These are phyloP conservation scores for Eira barbara DNA, from an alignment of 2,113 vertebrate genomes.

Conservation along the genomic window DNA sequence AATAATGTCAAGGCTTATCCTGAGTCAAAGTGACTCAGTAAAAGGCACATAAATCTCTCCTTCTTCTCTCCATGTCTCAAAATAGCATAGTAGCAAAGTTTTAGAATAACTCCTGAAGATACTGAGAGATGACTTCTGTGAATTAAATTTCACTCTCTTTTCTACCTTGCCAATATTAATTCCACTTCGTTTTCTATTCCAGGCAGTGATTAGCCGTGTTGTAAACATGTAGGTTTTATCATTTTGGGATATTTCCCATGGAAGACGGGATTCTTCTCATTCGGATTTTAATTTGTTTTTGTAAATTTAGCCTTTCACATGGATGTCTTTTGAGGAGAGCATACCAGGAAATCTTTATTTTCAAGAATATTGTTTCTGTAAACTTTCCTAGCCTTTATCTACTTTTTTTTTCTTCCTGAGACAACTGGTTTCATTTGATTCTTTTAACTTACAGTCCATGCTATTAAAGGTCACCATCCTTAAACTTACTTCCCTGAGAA, in stretches of 20 bases:
- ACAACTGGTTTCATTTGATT: neutral
- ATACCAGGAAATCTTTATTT: neutral
- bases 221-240: neutral
- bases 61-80: slow-evolving; percentile 28
- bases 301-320: neutral
- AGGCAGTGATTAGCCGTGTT: neutral
- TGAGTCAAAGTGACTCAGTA: slow-evolving; percentile 45
- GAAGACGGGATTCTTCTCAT: neutral
- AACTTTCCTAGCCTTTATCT: neutral
- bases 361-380: neutral
- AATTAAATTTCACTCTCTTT: neutral
- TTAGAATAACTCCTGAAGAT: slow-evolving; percentile 8
- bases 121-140: neutral
- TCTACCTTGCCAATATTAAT: neutral
- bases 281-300: slow-evolving; percentile 19
- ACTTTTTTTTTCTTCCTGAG: neutral
- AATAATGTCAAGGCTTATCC: slow-evolving; percentile 19
- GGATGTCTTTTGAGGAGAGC: neutral
- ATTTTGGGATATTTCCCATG: neutral
- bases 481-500: slow-evolving; percentile 20
- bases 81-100: neutral
- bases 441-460: slow-evolving; percentile 13
- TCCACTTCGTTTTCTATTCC: neutral
- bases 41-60: slow-evolving; percentile 48
- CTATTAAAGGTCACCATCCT: neutral